Percentiles rank a stretch among this genome's conserved stretches.
phyloP scores from a whole-genome alignment of 2,113 vertebrate genomes.

The Tretioscincus oriximinensis region DNA sequence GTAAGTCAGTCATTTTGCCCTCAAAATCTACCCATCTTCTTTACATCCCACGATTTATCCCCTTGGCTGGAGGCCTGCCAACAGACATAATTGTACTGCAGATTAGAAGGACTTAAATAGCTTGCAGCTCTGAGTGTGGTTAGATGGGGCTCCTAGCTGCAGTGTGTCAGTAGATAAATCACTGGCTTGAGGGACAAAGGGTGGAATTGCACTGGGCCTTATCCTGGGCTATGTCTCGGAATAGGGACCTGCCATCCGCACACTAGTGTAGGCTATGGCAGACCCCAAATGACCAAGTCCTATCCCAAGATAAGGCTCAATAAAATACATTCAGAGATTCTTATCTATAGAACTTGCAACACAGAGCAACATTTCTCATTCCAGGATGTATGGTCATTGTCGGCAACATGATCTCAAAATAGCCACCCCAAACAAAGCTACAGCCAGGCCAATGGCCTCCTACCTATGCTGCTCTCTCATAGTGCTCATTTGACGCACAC shows the following conservation, averaged over 20 bases:
- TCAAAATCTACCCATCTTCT: neutral
- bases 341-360: neutral
- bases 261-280: no score
- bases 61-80: neutral
- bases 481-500: conserved; percentile 57
- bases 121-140: neutral
- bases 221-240: no score
- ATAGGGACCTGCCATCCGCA: no score
- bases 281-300: no score
- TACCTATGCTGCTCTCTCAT: conserved; percentile 77
- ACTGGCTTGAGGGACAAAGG: neutral
- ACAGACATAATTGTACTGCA: neutral
- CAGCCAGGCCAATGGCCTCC: neutral
- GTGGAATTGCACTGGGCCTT: no score
- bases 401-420: neutral
- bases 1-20: neutral
- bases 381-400: no score
- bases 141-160: neutral
- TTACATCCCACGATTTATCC: neutral
- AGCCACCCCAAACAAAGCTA: neutral
- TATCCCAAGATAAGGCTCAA: no score
- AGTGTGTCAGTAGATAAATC: neutral
- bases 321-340: no score
- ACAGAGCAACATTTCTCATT: no score
- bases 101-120: neutral